phyloP scores from a whole-genome alignment of 2,888 invertebrate species.

The Coremacera marginata region DNA sequence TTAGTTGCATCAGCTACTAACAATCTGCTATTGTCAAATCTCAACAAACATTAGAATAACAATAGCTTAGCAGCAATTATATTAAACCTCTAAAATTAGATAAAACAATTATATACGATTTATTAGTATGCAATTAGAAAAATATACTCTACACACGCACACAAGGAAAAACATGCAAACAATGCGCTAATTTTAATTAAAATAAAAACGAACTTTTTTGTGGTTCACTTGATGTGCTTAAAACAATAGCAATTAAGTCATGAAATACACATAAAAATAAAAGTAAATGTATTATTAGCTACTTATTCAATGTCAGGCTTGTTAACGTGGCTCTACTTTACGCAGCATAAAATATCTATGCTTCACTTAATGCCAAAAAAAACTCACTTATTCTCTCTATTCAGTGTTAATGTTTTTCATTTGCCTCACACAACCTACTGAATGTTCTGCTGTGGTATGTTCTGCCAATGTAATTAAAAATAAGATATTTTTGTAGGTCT shows the following conservation, averaged over 20 bases:
- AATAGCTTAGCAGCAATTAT: slow-evolving; percentile 21
- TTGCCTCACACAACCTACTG: too few species aligned
- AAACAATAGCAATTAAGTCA: not conserved
- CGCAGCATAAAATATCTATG: too few species aligned
- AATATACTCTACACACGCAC: not conserved
- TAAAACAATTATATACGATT: slow-evolving; percentile 3
- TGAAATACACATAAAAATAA: not conserved
- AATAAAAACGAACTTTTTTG: not conserved
- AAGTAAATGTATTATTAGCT: too few species aligned
- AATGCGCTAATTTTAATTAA: not conserved
- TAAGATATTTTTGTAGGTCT: too few species aligned
- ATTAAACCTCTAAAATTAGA: not conserved
- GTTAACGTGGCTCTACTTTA: too few species aligned
- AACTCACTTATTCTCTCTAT: too few species aligned
- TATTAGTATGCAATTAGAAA: not conserved
- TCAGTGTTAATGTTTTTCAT: too few species aligned
- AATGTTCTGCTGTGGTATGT: too few species aligned
- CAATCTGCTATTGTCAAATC: not conserved
- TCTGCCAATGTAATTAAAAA: too few species aligned
- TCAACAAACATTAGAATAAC: not conserved
- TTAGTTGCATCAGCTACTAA: not conserved
- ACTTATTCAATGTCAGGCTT: too few species aligned
- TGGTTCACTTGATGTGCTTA: not conserved
- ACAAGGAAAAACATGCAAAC: not conserved
- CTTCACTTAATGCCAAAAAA: too few species aligned